Base-by-base conservation (phyloP, 2,113 vertebrate species). In the Hirundichthys speculiger region DNA sequence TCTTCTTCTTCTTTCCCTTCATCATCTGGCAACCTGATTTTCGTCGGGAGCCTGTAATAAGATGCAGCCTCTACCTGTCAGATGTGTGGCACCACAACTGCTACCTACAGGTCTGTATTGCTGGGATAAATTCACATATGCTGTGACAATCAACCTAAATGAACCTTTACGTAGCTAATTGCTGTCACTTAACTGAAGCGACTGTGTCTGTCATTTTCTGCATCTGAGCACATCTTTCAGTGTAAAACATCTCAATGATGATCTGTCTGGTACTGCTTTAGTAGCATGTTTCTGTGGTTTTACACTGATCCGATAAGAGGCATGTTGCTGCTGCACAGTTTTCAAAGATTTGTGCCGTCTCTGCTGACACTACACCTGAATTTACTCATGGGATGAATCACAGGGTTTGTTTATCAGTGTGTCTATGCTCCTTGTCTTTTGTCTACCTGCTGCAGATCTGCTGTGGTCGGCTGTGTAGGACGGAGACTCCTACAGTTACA, bases 61-160 rank as follows among this genome's bases (percentile, higher is more conserved):
- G 64, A 88, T 71, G 80, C 70, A 83, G 70, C 79, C 42, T 76
- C 41, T 64, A 82, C 82, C 80, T 89, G 83, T 52, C 78, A 83
- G 72, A 82, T 84, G 82, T 82, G 71, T 64, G 69, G 48, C 64
- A 54, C 48, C 79, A 69, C 78, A 75, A 13, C 79, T 84, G 83
- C 86, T 84, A 53, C 83, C 86, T 78, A 86, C 87, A 89, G 87
- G 87, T 90, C 67, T 84, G 86, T 83, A 64, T 52, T 40, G 16
- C 19, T 46, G 16, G 4, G 60, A 50, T 56, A 49, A 42, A 63
- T 65, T 4, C 45, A 34, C 30, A 34, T 34, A 34, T 9, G 11
- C 11, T 6, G 30, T 9, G 11, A 27, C 7, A 34, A 34, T 34
- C 30, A 2, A 34, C 30, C 30, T 9, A 34, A 34, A 34, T 34